These are phyloP conservation scores for Parapsyche elsis DNA, from an alignment of 1,140 invertebrate species.

Conservation along the genomic window DNA sequence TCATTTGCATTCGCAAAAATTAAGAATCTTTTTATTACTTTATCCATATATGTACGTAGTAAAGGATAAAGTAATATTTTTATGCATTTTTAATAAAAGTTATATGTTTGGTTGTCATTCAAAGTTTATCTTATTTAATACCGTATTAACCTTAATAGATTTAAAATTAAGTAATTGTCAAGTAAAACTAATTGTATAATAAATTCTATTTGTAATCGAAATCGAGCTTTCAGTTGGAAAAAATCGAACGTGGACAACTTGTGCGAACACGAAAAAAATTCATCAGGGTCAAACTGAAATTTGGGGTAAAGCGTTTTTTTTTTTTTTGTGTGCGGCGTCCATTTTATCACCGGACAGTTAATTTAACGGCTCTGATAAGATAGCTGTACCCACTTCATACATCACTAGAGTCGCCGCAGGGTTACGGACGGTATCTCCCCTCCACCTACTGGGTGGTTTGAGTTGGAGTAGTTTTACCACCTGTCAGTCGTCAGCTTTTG, in stretches of 20 bases:
- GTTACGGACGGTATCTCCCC: background rate
- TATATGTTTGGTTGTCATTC: no score
- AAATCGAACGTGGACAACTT: background rate
- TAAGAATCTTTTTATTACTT: no score
- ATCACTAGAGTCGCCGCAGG: slow-evolving; percentile 29
- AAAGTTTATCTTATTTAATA: no score
- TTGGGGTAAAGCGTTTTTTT: background rate
- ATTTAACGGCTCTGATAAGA: slow-evolving; percentile 53
- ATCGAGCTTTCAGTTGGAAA: background rate
- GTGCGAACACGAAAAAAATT: slow-evolving; percentile 14
- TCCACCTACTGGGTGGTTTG: background rate
- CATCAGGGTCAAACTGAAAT: background rate
- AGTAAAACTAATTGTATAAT: background rate
- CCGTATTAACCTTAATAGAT: no score
- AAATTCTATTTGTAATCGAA: background rate
- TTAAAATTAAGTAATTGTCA: background rate
- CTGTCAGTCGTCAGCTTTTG: slow-evolving; percentile 46
- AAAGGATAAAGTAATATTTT: no score
- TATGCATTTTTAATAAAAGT: no score
- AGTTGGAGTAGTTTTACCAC: slow-evolving; percentile 39
- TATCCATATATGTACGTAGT: no score
- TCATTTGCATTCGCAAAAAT: no score
- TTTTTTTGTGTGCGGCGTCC: background rate
- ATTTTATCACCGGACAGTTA: slow-evolving; percentile 53
- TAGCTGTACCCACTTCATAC: slow-evolving; percentile 45